These are phyloP conservation scores for Mya arenaria DNA, from an alignment of 1,140 invertebrate species.

Conservation along the genomic window DNA sequence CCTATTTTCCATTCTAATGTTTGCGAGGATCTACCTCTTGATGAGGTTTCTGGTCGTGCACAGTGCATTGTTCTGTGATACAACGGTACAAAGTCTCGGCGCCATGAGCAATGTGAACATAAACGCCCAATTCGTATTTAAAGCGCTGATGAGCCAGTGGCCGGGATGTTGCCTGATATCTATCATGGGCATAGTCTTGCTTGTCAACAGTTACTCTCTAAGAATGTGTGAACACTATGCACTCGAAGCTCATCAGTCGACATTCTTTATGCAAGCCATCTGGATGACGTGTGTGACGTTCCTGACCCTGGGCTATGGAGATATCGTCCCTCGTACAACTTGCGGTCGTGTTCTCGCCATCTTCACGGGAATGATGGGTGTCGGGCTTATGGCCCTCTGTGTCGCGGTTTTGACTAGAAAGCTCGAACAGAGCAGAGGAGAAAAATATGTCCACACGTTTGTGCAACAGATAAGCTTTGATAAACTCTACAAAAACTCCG, in stretches of 20 bases:
- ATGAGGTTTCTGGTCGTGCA: constrained; percentile 76
- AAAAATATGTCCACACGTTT: constrained; percentile 78
- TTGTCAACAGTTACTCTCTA: constrained; percentile 76
- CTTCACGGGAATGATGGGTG: constrained; percentile 77
- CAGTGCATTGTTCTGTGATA: constrained; percentile 77
- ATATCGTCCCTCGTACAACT: constrained; percentile 77
- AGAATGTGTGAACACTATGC: constrained; percentile 72
- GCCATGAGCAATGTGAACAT: constrained; percentile 77
- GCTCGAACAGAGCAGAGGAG: constrained; percentile 77
- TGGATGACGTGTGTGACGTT: constrained; percentile 80
- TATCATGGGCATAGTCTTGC: constrained; percentile 72
- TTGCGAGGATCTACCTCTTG: constrained; percentile 77
- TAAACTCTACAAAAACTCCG: constrained; percentile 69
- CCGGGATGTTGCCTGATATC: constrained; percentile 73
- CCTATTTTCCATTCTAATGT: constrained; percentile 77
- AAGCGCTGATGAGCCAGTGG: constrained; percentile 77
- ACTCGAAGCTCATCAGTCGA: constrained; percentile 50
- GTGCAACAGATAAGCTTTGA: constrained; percentile 72
- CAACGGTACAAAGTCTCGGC: constrained; percentile 77
- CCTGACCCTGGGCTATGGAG: constrained; percentile 79
- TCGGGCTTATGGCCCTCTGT: constrained; percentile 78
- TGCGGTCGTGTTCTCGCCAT: constrained; percentile 78
- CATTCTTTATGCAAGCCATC: constrained; percentile 70
- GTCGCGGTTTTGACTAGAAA: constrained; percentile 80
- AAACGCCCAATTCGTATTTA: constrained; percentile 79